Evolutionary conservation across 2,888 invertebrate species (phyloP).

Genomic region (Latrodectus hesperus): DNA sequence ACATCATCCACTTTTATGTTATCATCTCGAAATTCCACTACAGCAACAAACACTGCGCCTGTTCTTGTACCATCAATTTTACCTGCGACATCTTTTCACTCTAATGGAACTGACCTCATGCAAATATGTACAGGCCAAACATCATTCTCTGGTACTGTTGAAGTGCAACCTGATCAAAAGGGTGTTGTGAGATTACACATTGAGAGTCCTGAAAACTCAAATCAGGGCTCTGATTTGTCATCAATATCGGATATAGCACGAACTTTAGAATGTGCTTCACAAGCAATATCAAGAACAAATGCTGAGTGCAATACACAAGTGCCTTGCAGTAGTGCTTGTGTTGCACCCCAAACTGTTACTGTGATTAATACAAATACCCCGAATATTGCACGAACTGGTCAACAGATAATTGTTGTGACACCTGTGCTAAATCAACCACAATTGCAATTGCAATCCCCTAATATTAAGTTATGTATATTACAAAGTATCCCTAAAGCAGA

Average conservation of each 20-base stretch:
- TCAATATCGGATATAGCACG: constrained; percentile 65
- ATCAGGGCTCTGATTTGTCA: constrained; percentile 59
- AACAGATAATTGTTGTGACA: constrained; percentile 51
- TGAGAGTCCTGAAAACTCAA: constrained; percentile 62
- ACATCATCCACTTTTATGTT: constrained; percentile 11
- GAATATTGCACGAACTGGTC: constrained; percentile 14
- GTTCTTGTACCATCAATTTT: constrained; percentile 8
- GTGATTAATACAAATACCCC: constrained; percentile 34
- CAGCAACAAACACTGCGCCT: not conserved
- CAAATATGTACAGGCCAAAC: constrained; percentile 47
- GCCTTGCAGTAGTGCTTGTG: constrained; percentile 17
- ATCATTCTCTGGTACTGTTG: constrained; percentile 50
- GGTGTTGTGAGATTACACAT: constrained; percentile 57
- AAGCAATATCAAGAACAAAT: constrained; percentile 60
- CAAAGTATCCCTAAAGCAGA: constrained; percentile 41
- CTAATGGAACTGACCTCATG: constrained; percentile 35
- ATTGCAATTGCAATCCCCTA: constrained; percentile 36
- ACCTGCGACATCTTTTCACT: constrained; percentile 9
- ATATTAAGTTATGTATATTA: constrained; percentile 50
- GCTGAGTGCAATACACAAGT: constrained; percentile 57
- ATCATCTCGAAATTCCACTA: constrained; percentile 1
- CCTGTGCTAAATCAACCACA: constrained; percentile 22
- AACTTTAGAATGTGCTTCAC: constrained; percentile 67
- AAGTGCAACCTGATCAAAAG: constrained; percentile 50
- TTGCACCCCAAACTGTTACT: constrained; percentile 12